A percentile compares a stretch with the other conserved stretches of the same genome.
These are phyloP conservation scores for Pandion haliaetus DNA, from an alignment of 2,113 vertebrate genomes.

Conservation along the genomic window DNA sequence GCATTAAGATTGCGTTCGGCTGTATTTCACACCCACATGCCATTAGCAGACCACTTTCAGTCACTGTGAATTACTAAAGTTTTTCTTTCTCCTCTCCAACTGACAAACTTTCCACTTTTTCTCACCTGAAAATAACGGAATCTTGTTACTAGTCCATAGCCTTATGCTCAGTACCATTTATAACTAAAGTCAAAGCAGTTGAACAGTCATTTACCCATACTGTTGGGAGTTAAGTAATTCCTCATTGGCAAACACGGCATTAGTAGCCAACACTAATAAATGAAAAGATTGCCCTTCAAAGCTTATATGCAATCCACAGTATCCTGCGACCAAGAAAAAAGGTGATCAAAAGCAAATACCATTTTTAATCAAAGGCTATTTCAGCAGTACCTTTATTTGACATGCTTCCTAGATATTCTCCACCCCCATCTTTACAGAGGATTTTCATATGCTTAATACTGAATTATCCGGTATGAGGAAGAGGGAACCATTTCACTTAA, in stretches of 20 bases:
- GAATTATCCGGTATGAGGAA: not conserved
- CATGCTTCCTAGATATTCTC: not conserved
- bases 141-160: not conserved
- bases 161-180: not conserved
- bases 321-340: not conserved
- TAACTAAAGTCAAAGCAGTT: not conserved
- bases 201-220: not conserved
- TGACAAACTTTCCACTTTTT: not conserved
- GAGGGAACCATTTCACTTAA: not conserved
- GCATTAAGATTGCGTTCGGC: not conserved
- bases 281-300: not conserved
- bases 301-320: not conserved
- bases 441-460: not conserved
- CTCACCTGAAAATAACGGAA: not conserved
- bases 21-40: not conserved
- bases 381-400: not conserved
- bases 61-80: not conserved
- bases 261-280: not conserved
- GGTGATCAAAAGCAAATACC: conserved; percentile 1
- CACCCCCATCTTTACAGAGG: not conserved
- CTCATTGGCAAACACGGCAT: not conserved
- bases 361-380: not conserved
- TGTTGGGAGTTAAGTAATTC: not conserved
- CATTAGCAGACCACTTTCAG: not conserved
- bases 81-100: not conserved